These are phyloP conservation scores for Lepidocyrtinus sp. DNA, from an alignment of 2,888 invertebrate species.

Conservation along the genomic window DNA sequence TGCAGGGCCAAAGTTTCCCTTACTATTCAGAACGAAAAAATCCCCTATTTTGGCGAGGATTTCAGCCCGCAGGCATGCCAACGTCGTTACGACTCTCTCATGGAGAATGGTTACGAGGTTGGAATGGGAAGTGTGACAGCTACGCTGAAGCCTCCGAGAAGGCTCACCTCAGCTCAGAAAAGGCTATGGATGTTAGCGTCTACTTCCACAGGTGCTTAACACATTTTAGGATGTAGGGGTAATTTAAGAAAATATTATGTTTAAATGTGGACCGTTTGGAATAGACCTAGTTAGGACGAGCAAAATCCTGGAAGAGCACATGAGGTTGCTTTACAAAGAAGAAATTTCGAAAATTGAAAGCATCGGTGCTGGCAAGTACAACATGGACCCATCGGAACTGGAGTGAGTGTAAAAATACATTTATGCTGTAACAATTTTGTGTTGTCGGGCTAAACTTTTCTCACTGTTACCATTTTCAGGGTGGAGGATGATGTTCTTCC, in stretches of 20 bases:
- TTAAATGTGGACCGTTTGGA: no score
- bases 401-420: neutral
- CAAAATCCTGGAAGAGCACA: neutral
- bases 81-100: constrained; percentile 2
- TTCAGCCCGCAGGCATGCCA: constrained; percentile 31
- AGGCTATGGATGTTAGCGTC: constrained; percentile 28
- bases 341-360: neutral
- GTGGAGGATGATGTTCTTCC: neutral
- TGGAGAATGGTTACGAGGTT: constrained; percentile 34
- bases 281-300: constrained; percentile 12
- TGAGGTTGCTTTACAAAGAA: no score
- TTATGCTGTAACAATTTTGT: neutral
- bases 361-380: neutral
- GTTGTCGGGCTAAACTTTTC: neutral
- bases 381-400: neutral
- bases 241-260: neutral
- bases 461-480: neutral
- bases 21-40: constrained; percentile 21
- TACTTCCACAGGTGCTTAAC: constrained; percentile 24
- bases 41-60: constrained; percentile 4
- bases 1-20: constrained; percentile 22
- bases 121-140: neutral
- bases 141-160: neutral
- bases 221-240: neutral
- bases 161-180: constrained; percentile 18